Percentiles rank a stretch among this genome's conserved stretches.
phyloP scores from a whole-genome alignment of 2,797 vertebrate genomes.

The Hydrophis major region DNA sequence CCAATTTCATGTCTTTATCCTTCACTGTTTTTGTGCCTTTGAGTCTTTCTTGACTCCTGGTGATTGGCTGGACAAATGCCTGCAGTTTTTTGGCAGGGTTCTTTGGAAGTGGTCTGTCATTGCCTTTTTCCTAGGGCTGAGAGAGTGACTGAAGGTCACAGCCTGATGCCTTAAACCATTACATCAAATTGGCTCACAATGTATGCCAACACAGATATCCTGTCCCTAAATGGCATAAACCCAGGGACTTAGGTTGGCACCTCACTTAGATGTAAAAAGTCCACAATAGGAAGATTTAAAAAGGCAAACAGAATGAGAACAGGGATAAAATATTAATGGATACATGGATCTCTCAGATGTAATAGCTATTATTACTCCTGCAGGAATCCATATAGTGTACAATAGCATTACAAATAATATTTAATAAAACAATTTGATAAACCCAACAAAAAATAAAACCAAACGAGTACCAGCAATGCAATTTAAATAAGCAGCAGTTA shows the following conservation, averaged over 20 bases:
- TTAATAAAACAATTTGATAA: not conserved
- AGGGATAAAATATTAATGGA: not conserved
- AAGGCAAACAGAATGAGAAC: not conserved
- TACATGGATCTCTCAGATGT: not conserved
- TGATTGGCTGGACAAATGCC: not conserved
- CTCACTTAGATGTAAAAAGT: not conserved
- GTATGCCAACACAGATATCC: not conserved
- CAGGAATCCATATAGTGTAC: not conserved
- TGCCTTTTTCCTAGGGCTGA: not conserved
- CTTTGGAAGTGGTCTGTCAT: not conserved
- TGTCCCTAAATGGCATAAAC: not conserved
- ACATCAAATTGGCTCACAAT: not conserved
- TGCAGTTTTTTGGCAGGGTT: not conserved
- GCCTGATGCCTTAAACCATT: not conserved
- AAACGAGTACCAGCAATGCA: not conserved
- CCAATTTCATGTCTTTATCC: not conserved
- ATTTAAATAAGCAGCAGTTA: not conserved
- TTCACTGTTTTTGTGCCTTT: not conserved
- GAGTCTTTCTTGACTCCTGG: not conserved
- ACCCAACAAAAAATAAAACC: not conserved
- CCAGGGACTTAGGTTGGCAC: not conserved
- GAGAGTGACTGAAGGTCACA: not conserved
- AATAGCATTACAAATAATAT: not conserved
- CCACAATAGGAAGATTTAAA: not conserved
- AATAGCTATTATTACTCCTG: not conserved